Percentiles rank a stretch among this genome's conserved stretches.
Conservation (phyloP, 2,888 invertebrate species). For the Spialia ferax region DNA sequence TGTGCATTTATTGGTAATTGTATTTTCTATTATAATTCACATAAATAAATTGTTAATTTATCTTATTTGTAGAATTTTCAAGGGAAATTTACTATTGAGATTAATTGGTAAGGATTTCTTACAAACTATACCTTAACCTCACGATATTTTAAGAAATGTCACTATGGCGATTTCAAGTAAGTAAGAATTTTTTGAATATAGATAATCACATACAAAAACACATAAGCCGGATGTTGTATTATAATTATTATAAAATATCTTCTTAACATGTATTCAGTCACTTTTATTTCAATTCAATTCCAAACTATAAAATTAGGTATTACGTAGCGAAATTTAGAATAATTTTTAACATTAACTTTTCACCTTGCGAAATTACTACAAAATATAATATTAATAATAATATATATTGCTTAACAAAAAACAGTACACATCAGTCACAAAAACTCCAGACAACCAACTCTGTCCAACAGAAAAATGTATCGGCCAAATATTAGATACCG, state of each 20-base stretch:
- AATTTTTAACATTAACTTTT: neutral
- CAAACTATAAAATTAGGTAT: constrained; percentile 15
- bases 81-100: no score
- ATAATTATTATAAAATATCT: constrained; percentile 30
- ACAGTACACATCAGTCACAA: constrained; percentile 21
- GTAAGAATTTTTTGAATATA: no score
- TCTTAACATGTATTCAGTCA: constrained; percentile 35
- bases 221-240: constrained; percentile 8
- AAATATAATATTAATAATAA: constrained; percentile 2
- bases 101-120: no score
- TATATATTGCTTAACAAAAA: constrained; percentile 1
- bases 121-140: neutral
- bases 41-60: constrained; percentile 6
- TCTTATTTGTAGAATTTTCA: neutral
- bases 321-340: neutral
- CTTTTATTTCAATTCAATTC: constrained; percentile 24
- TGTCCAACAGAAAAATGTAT: constrained; percentile 11
- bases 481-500: constrained; percentile 8
- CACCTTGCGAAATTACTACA: neutral
- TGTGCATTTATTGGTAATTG: constrained; percentile 14
- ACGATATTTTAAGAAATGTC: neutral
- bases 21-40: neutral
- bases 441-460: neutral
- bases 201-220: constrained; percentile 13
- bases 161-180: neutral